Evolutionary conservation across 2,888 invertebrate genomes (phyloP).

Genomic region (Kryphioiulus occultus): DNA sequence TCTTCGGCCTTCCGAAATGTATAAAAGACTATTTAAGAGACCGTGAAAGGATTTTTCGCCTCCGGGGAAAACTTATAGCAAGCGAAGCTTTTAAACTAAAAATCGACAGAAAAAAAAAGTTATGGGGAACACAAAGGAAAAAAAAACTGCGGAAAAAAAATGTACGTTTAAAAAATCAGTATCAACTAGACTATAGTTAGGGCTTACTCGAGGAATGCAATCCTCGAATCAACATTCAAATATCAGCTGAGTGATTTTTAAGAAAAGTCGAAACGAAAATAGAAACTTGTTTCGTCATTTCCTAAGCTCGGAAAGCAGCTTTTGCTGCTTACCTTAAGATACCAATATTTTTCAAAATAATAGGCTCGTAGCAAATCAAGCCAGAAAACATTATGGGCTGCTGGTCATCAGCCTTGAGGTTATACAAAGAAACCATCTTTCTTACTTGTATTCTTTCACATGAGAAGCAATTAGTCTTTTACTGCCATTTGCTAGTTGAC

Average conservation of each 20-base stretch:
- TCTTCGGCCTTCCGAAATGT: constrained; percentile 26
- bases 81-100: constrained; percentile 18
- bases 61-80: constrained; percentile 22
- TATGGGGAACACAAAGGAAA: background rate
- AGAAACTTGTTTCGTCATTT: background rate
- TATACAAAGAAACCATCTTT: background rate
- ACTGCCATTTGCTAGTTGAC: background rate
- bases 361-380: background rate
- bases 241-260: background rate
- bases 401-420: background rate
- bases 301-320: background rate
- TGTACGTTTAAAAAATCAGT: background rate
- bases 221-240: background rate
- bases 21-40: constrained; percentile 39
- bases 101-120: background rate
- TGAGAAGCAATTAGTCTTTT: constrained; percentile 10
- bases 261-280: background rate
- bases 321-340: background rate
- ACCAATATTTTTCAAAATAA: background rate
- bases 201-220: background rate
- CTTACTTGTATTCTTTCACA: background rate
- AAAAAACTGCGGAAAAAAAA: background rate
- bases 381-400: background rate
- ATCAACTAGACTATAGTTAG: background rate
- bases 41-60: constrained; percentile 30